Conservation (phyloP, 1,140 invertebrate genomes). For the Rhizoglyphus robini region DNA sequence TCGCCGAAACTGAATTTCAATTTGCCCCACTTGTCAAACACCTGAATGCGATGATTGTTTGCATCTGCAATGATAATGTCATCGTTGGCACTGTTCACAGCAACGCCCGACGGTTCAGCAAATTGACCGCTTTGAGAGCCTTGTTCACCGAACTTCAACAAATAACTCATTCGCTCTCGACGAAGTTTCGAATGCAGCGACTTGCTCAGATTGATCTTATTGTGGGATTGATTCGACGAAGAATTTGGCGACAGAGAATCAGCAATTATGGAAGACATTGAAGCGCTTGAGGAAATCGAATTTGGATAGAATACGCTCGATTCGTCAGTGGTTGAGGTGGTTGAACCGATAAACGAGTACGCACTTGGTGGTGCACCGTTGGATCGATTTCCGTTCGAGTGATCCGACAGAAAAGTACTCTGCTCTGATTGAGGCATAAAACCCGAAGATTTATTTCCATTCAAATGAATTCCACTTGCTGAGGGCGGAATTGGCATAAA, state of each 20-base stretch:
- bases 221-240: slow-evolving; percentile 42
- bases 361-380: neutral
- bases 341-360: neutral
- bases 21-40: slow-evolving; percentile 96
- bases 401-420: neutral
- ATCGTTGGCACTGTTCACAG: slow-evolving; percentile 87
- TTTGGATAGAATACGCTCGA: neutral
- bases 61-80: slow-evolving; percentile 99
- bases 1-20: slow-evolving; percentile 99
- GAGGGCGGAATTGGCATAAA: no score
- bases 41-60: slow-evolving; percentile 97
- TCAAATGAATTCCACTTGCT: no score
- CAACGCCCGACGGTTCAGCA: slow-evolving; percentile 87
- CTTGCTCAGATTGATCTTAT: slow-evolving; percentile 56
- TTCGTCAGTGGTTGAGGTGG: neutral
- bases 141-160: slow-evolving; percentile 99
- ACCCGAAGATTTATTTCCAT: neutral
- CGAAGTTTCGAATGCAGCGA: slow-evolving; percentile 92
- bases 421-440: neutral
- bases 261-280: neutral
- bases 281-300: neutral
- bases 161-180: slow-evolving; percentile 98
- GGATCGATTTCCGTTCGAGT: neutral
- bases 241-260: no score
- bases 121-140: slow-evolving; percentile 97